Evolutionary conservation across 2,888 invertebrate genomes (phyloP), one percentile per base, ranked within the genome.

Genomic region (Drosophila picticornis): DNA sequence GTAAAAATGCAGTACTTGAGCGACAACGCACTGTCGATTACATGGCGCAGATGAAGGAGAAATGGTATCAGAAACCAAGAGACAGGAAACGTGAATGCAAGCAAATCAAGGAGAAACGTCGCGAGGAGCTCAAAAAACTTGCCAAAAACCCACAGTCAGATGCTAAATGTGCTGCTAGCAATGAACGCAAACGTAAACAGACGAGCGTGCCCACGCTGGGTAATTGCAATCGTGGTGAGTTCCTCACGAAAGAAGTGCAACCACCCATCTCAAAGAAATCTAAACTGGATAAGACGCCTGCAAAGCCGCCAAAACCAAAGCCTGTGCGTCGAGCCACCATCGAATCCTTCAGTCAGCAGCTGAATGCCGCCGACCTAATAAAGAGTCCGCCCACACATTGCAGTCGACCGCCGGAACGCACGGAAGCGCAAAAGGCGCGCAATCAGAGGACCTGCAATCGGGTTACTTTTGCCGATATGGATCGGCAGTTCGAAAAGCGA

Each of bases 191-290:
- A 70, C 63, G 79, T n/a, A 79, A 58, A 6, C 56, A 38, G 7
- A 51, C 77, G 0, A 88, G 71, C 25, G 83, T 87, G 9, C 84
- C 90, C 0, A 91, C 90, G 57, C 93, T 94, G 1, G 95, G 95
- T 91, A 95, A 92, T 29, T 93, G 93, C 36, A 95, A 95, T 78
- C 94, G 95, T 36, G 95, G 95, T 0, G 94, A 94, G 46, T 95
- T 95, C 84, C 92, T 96, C 53, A 93, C 93, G 27, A 93, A 94
- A 83, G 71, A 62, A 0, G 32, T 77, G 1, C 22, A 68, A 27
- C 40, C 29, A 2, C 69, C 80, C 22, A 38, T 48, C 6, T 0
- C 58, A 1, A 88, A 90, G 31, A 55, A 65, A 16, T 32, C 68
- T 6, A 91, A 81, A 53, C 16, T 68, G 1, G 53, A 78, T 3